Evolutionary conservation across 2,113 vertebrate species (phyloP), one percentile per base, ranked within the genome.

Genomic region (Bos indicus): DNA sequence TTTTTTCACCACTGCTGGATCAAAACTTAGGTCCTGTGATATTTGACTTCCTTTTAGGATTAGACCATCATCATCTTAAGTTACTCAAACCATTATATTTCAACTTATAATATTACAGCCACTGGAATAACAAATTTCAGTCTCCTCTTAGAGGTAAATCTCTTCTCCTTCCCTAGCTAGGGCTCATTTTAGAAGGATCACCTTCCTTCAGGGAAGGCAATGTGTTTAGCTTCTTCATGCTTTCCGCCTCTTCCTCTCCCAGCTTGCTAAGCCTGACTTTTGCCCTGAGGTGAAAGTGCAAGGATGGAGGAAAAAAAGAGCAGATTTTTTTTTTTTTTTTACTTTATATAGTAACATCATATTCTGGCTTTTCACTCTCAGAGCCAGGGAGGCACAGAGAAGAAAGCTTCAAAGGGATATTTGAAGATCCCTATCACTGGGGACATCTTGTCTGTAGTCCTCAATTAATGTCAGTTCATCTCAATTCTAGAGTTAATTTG

Each of bases 31-130:
- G 23, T 57, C 23, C 82, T 71, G 62, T 43, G 59, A 54, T 51
- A 36, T 51, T 87, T 23, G 62, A 40, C 46, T 97, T 90, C 77
- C 57, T 26, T 56, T 57, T 91, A 57, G 19, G 93, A 78, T 78
- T 11, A 62, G 56, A 33, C 59, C n/a, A 1, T 46, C 51, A 71
- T 57, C 13, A 30, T 48, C 36, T 96, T 80, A 95, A 46, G 28
- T 64, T 40, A 64, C 84, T 59, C 77, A 52, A 52, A 77, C 82
- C 6, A n/a, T 59, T 77, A 48, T 81, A 77, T 57, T 92, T 89
- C 54, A 89, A 94, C 28, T 43, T 40, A 90, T 19, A 89, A 57
- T 28, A 11, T 67, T 57, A 56, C 2, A 14, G 19, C 2, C 17
- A 60, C 54, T 60, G 54, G 21, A 43, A 56, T 60, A 25, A 83